These are phyloP conservation scores for Microctenopoma lineatum DNA, from an alignment of 2,797 vertebrate species.

Conservation along the genomic window DNA sequence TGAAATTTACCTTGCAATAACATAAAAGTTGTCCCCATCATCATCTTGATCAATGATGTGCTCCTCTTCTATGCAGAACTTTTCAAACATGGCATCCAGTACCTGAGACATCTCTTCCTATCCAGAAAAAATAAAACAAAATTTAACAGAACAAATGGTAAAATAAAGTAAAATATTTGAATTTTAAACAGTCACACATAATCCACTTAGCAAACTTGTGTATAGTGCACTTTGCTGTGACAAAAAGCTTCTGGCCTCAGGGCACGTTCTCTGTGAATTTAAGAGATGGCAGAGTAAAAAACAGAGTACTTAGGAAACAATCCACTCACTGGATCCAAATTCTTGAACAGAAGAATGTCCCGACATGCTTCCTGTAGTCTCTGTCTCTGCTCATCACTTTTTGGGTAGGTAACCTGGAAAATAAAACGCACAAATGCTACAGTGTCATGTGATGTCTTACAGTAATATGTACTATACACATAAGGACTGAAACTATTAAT, in stretches of 20 bases:
- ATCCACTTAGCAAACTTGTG: slow-evolving; percentile 5
- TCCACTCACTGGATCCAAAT: slow-evolving; percentile 92
- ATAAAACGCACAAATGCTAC: slow-evolving; percentile 17
- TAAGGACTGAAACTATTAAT: not conserved
- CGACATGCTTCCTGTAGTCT: slow-evolving; percentile 97
- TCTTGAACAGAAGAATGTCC: slow-evolving; percentile 98
- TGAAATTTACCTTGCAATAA: slow-evolving; percentile 90
- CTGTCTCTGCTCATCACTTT: slow-evolving; percentile 98
- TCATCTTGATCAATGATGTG: slow-evolving; percentile 98
- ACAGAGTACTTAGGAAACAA: slow-evolving; percentile 17
- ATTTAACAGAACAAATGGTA: not conserved
- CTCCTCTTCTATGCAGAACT: slow-evolving; percentile 90
- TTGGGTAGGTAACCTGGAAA: slow-evolving; percentile 94
- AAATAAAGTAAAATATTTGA: not conserved
- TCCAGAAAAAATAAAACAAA: not conserved
- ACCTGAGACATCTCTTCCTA: slow-evolving; percentile 99
- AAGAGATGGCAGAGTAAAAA: slow-evolving; percentile 26
- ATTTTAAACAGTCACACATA: slow-evolving; percentile 5
- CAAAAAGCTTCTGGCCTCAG: slow-evolving; percentile 30
- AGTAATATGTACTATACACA: not conserved
- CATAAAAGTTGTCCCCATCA: slow-evolving; percentile 99
- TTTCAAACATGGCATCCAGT: slow-evolving; percentile 99
- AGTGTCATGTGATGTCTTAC: not conserved
- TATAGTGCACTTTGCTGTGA: slow-evolving; percentile 28
- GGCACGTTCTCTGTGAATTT: slow-evolving; percentile 42